These are phyloP conservation scores for Yponomeuta evonymella DNA, from an alignment of 2,888 invertebrate species.

Conservation along the genomic window DNA sequence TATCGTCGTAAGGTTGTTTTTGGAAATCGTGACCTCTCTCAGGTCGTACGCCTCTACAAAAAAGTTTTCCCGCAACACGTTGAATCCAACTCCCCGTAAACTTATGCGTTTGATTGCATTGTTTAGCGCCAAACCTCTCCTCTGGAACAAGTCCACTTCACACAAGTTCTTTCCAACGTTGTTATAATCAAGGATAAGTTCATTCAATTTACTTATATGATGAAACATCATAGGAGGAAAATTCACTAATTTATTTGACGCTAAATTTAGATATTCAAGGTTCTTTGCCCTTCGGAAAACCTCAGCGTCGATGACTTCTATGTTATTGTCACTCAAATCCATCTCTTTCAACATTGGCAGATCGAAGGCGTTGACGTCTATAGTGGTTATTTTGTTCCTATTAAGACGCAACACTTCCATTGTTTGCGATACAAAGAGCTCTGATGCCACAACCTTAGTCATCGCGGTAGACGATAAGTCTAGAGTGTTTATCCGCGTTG, in stretches of 20 bases:
- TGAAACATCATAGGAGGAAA: conserved; percentile 57
- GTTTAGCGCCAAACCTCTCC: conserved; percentile 54
- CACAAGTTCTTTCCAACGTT: conserved; percentile 49
- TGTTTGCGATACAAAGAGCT: conserved; percentile 39
- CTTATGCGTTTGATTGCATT: conserved; percentile 48
- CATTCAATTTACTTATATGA: conserved; percentile 48
- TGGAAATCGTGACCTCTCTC: conserved; percentile 58
- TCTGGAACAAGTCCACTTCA: conserved; percentile 50
- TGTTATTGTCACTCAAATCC: conserved; percentile 57
- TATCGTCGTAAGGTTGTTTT: conserved; percentile 71
- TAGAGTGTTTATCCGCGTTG: conserved; percentile 40
- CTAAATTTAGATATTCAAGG: conserved; percentile 59
- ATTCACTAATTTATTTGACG: conserved; percentile 56
- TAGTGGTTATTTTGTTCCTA: conserved; percentile 44
- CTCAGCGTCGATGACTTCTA: conserved; percentile 50
- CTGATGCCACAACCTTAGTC: conserved; percentile 33
- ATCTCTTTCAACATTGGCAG: conserved; percentile 50
- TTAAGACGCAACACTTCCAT: conserved; percentile 45
- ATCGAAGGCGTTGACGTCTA: conserved; percentile 41
- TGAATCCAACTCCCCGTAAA: conserved; percentile 47
- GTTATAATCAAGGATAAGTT: conserved; percentile 63
- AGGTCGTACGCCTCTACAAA: conserved; percentile 64
- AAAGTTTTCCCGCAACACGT: conserved; percentile 52
- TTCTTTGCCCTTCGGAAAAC: conserved; percentile 52
- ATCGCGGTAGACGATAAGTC: conserved; percentile 56